Evolutionary conservation across 2,888 invertebrate genomes (phyloP), one percentile per base, ranked within the genome.

Genomic region (Steromphala cineraria): DNA sequence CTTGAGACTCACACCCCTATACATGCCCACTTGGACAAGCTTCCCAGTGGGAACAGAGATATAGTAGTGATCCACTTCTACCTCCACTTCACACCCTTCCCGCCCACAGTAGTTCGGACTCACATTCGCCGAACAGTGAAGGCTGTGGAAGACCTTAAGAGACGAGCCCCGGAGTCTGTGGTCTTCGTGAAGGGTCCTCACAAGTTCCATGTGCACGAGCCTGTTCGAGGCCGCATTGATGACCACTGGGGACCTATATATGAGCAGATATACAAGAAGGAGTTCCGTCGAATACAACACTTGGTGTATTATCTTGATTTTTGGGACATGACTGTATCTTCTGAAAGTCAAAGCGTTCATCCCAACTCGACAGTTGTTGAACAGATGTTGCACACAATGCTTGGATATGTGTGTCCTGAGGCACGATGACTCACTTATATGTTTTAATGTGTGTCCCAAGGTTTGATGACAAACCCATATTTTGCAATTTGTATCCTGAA

Each of bases 21-120:
- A 4, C 71, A 71, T 10, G 71, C 17, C n/a, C 36, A 71, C 40
- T 1, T 71, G 19, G 40, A 71, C 71, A 36, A 36, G 71, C 71
- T 71, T 8, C 71, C 71, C 0, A 40, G 71, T 13, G 71, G 71
- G 19, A 71, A 40, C 40, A 17, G 71, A 36, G 71, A 71, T 36
- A n/a, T 71, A 17, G 40, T 71, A 28, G 36, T 71, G 31, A 40
- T 71, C 4, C 71, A 71, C n/a, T 40, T 71, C 40, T 71, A 71
- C 19, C 71, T 71, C n/a, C 71, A 71, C 71, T 71, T 71, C 40
- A 71, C 71, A 7, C 31, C 71, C 40, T 71, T 36, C 71, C 71
- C 71, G 10, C 71, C 71, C 4, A 71, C 71, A 8, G 28, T 71
- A 36, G 31, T 71, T 2, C 28, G 71, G 71, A 71, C 71, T 4